phyloP scores from a whole-genome alignment of 2,797 vertebrate species.

The Alectoris magna region DNA sequence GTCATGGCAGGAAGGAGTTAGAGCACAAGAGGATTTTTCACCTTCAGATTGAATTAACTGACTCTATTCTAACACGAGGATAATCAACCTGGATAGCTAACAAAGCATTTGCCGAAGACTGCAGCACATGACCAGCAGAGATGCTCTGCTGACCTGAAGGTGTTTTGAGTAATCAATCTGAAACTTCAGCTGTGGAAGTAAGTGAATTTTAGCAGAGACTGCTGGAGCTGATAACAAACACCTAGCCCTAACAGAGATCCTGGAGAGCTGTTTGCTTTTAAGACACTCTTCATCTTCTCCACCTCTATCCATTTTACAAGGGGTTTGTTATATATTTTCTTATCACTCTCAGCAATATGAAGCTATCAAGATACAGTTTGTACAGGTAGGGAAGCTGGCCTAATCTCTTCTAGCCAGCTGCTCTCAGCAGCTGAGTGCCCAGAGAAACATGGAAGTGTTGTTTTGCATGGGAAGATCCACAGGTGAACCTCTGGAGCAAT shows the following conservation, averaged over 20 bases:
- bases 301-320: neutral
- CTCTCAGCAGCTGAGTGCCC: neutral
- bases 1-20: conserved; percentile 8
- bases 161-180: neutral
- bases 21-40: conserved; percentile 27
- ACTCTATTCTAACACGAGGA: neutral
- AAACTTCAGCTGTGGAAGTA: neutral
- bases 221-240: conserved; percentile 22
- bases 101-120: conserved; percentile 1
- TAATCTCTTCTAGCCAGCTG: neutral
- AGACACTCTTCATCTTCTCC: neutral
- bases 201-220: conserved; percentile 5
- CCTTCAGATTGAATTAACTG: neutral
- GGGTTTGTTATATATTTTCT: neutral
- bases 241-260: neutral
- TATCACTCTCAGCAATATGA: neutral
- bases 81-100: neutral
- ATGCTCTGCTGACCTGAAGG: neutral
- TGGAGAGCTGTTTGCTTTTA: neutral
- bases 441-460: neutral
- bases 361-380: neutral
- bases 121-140: neutral
- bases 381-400: neutral
- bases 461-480: neutral
- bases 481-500: neutral